Conservation (phyloP, 2,888 invertebrate genomes). For the Ypsolopha sequella region DNA sequence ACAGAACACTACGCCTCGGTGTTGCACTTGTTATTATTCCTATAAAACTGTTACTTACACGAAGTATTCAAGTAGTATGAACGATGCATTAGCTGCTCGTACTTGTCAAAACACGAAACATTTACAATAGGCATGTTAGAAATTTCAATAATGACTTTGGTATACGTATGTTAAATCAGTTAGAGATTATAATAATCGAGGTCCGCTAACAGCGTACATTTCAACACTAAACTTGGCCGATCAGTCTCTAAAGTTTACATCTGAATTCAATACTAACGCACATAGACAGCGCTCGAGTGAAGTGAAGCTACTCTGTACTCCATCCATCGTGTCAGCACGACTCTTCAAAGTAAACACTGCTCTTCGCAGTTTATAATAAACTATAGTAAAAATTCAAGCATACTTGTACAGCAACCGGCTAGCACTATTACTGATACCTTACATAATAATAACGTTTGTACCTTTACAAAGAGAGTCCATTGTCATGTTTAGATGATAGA, state of each 20-base stretch:
- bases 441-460: conserved; percentile 59
- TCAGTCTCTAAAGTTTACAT: conserved; percentile 8
- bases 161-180: conserved; percentile 37
- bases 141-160: conserved; percentile 63
- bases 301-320: neutral
- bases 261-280: conserved; percentile 5
- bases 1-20: neutral
- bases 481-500: conserved; percentile 63
- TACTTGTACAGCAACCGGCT: conserved; percentile 53
- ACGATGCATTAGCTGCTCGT: conserved; percentile 61
- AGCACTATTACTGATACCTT: conserved; percentile 58
- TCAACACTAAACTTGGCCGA: conserved; percentile 7
- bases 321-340: neutral
- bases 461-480: conserved; percentile 70
- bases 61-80: conserved; percentile 42
- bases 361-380: conserved; percentile 9
- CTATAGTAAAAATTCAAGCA: conserved; percentile 29
- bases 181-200: conserved; percentile 2
- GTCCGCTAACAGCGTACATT: neutral
- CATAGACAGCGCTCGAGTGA: conserved; percentile 1
- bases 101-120: conserved; percentile 61
- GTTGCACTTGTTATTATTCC: neutral
- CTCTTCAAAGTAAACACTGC: conserved; percentile 1
- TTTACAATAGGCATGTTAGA: conserved; percentile 60
- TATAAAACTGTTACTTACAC: conserved; percentile 40